A percentile compares a stretch with the other conserved stretches of the same genome.
Evolutionary conservation across 1,140 invertebrate species (phyloP).

Genomic region (Penaeus indicus): DNA sequence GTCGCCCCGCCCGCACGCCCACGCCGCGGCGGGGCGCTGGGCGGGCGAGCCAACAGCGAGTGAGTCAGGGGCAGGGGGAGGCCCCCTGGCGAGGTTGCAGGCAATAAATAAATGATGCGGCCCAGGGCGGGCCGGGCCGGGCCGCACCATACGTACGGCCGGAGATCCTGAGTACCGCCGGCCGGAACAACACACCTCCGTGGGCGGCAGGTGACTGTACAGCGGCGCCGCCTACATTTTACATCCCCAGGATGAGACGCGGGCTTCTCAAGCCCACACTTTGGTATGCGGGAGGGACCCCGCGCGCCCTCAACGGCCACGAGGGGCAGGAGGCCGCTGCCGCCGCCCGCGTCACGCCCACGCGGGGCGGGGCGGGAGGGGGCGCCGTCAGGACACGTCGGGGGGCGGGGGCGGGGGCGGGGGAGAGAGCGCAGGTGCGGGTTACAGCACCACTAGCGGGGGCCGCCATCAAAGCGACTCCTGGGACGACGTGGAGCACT

Average conservation of each 20-base stretch:
- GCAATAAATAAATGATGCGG: slow-evolving; percentile 13
- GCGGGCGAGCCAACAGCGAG: background rate
- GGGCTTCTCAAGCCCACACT: background rate
- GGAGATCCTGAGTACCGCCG: slow-evolving; percentile 23
- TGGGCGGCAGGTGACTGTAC: slow-evolving; percentile 29
- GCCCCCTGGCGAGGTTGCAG: slow-evolving; percentile 18
- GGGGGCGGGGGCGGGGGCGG: slow-evolving; percentile 31
- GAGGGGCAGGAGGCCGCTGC: slow-evolving; percentile 45
- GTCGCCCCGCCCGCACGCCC: no score
- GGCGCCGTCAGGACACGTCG: slow-evolving; percentile 28
- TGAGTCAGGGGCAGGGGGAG: background rate
- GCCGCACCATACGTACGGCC: background rate
- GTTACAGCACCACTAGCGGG: slow-evolving; percentile 28
- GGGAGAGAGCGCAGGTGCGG: slow-evolving; percentile 38
- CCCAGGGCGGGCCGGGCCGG: background rate
- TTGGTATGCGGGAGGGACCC: slow-evolving; percentile 1
- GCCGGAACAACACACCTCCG: background rate
- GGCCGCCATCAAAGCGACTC: slow-evolving; percentile 62
- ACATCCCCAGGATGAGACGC: slow-evolving; percentile 8
- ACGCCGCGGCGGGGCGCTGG: background rate
- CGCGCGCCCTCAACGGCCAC: background rate
- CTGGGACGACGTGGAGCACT: slow-evolving; percentile 57
- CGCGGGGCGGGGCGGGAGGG: slow-evolving; percentile 40
- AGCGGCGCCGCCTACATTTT: slow-evolving; percentile 1
- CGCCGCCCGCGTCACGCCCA: slow-evolving; percentile 39